Evolutionary conservation across 1,140 invertebrate genomes (phyloP).

Genomic region (Penaeus vannamei): DNA sequence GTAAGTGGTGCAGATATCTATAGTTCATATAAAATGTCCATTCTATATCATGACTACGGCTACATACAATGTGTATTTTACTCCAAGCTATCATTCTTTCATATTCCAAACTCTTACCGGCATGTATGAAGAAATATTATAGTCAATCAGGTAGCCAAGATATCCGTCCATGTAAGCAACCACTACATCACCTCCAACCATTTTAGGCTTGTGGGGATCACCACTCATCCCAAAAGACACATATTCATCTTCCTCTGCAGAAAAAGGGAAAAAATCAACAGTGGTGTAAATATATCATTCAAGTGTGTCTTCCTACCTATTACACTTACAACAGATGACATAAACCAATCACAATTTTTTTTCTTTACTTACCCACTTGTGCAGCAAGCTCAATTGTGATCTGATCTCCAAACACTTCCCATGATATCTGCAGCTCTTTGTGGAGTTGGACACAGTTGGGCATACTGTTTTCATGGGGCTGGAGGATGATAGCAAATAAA

Average conservation of each 20-base stretch:
- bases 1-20: no score
- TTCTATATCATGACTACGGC: no score
- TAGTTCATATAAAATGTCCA: no score
- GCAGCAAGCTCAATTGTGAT: constrained; percentile 89
- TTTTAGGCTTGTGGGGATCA: constrained; percentile 79
- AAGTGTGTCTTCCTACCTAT: neutral
- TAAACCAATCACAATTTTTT: neutral
- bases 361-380: constrained; percentile 75
- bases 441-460: constrained; percentile 90
- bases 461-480: constrained; percentile 74
- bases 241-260: constrained; percentile 82
- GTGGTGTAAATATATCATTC: neutral
- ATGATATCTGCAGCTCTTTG: constrained; percentile 85
- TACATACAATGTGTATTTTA: no score
- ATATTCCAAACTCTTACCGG: constrained; percentile 76
- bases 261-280: constrained; percentile 49
- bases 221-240: constrained; percentile 91
- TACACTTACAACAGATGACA: no score
- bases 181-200: constrained; percentile 89
- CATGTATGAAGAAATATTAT: constrained; percentile 87
- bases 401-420: constrained; percentile 92
- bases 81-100: neutral
- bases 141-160: constrained; percentile 83
- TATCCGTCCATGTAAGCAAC: constrained; percentile 83
- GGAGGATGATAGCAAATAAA: constrained; percentile 58